Evolutionary conservation across 1,140 invertebrate genomes (phyloP), one percentile per base, ranked within the genome.

Genomic region (Lepidurus couesii): DNA sequence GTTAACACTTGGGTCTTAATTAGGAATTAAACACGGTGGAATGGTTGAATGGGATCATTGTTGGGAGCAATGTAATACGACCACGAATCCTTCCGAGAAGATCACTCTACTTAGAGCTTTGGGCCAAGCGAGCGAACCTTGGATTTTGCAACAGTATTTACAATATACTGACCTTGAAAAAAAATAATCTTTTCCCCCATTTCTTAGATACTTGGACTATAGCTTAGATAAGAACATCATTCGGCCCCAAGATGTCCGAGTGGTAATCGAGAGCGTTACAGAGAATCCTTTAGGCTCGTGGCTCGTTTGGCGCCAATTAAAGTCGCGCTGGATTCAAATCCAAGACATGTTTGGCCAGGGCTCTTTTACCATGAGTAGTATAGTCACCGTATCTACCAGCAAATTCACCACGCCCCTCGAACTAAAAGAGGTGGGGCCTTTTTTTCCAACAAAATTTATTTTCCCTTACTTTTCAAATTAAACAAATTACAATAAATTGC

Each of bases 231-330:
- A 87, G 11, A 87, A 89, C 44, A 87, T 89, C 81, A 88, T 95
- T 1, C 88, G 89, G 81, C 87, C 90, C 1, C 89, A 88, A 83
- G 92, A 94, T 83, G 88, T 92, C 1, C 88, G 89, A 79, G 86
- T 87, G 1, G 90, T 93, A 0, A 86, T 95, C 42, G 86, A 87
- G 7, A 87, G 89, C 8, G 91, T 94, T 0, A 88, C 91, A 7
- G 85, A 87, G n/a, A 93, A 93, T 85, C 87, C 90, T 1, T 88
- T 91, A 80, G 92, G 92, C 7, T 86, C 89, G 77, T 85, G 91
- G 7, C 84, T 93, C 10, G 91, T 92, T 4, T 94, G 93, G 92
- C 86, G 92, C 80, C 92, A 93, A 84, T 83, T 95, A 1, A 88
- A 91, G 82, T 88, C 90, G 1, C 90, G 92, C 79, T 94, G 92